Evolutionary conservation across 2,797 vertebrate species (phyloP), one percentile per base, ranked within the genome.

Genomic region (Momotus momota): DNA sequence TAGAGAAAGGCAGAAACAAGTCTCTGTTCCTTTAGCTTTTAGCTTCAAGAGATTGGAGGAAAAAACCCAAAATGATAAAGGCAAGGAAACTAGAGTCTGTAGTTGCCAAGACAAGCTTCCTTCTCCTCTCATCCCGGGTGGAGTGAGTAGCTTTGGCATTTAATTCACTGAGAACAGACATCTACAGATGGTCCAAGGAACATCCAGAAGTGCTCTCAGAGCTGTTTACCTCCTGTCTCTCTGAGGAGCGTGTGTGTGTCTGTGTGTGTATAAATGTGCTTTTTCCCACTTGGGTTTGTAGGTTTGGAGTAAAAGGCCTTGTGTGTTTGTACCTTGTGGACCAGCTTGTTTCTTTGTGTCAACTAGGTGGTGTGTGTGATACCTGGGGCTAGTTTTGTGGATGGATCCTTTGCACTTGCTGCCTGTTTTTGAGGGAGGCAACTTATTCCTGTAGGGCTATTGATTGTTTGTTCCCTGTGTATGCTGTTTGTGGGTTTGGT

Each of bases 1-100:
- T 67, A 93, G 41, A 77, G 35, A 48, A 88, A 82, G 31, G 60
- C 41, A 27, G 92, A 96, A 93, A 33, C 51, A 81, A 94, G 66
- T 26, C 20, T 67, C 71, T 79, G 31, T 84, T 92, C 55, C 40
- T 88, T 84, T 51, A 84, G 48, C 31, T 92, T 96, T 86, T 60
- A 84, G 19, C 49, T 94, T 85, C 38, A 72, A 88, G 38, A 75
- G 38, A 61, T 88, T 86, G 65, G 38, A 96, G 85, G 61, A 65
- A 93, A 88, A 65, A 19, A 16, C 40, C 69, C 52, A 31, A 74
- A 83, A n/a, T 48, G 82, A 86, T 54, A 80, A 86, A 81, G 48
- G 3, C 73, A 88, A 74, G 69, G 73, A 86, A 91, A 83, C 9
- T 6, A 16, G 35, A 81, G 40, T 26, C 54, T 40, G 14, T 62